Conservation (phyloP, 2,888 invertebrate genomes). For the Coenonympha arcania region DNA sequence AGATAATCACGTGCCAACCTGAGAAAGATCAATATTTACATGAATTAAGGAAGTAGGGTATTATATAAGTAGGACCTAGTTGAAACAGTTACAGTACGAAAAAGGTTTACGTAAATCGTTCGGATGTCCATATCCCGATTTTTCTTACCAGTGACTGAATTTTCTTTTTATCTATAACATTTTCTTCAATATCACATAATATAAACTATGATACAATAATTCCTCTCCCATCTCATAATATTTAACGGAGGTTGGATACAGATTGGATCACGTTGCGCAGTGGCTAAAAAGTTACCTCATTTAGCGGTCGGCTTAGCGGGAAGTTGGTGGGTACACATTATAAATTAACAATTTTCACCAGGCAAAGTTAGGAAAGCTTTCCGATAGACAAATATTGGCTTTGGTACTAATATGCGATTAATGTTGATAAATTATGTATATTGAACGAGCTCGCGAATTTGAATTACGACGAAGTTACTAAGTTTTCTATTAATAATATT, state of each 20-base stretch:
- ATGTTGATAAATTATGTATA: slow-evolving; percentile 15
- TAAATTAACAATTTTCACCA: slow-evolving; percentile 21
- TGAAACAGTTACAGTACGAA: too few relatives aligned
- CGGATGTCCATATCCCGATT: too few relatives aligned
- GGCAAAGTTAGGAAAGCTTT: slow-evolving; percentile 20
- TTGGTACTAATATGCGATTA: slow-evolving; percentile 18
- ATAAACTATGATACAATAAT: too few relatives aligned
- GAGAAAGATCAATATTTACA: too few relatives aligned
- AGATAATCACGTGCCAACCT: too few relatives aligned
- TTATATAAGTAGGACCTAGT: too few relatives aligned
- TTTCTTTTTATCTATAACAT: too few relatives aligned
- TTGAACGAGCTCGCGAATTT: slow-evolving; percentile 13
- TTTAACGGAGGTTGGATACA: background rate
- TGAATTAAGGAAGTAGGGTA: too few relatives aligned
- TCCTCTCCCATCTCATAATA: background rate
- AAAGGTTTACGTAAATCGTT: too few relatives aligned
- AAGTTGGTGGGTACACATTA: slow-evolving; percentile 22
- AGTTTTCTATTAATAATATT: background rate
- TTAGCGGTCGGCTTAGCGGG: slow-evolving; percentile 24
- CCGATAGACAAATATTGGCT: slow-evolving; percentile 22
- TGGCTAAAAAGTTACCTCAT: slow-evolving; percentile 23
- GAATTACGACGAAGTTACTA: slow-evolving; percentile 8
- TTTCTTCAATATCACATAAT: too few relatives aligned
- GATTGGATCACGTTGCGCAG: slow-evolving; percentile 3
- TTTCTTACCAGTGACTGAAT: too few relatives aligned